A percentile compares a stretch with the other conserved stretches of the same genome.
Conservation (phyloP, 1,140 invertebrate species). For the Conopomorpha cramerella region DNA sequence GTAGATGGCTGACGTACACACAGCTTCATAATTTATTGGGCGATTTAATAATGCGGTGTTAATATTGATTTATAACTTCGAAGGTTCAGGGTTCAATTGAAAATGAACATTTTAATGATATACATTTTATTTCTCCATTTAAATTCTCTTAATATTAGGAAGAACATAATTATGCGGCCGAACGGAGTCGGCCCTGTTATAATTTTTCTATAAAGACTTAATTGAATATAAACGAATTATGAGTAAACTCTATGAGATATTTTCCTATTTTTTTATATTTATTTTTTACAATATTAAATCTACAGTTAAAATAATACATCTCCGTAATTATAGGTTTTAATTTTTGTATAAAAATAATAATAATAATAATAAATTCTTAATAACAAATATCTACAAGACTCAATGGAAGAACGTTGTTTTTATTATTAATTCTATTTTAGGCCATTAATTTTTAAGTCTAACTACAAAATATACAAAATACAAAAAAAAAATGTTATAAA, state of each 20-base stretch:
- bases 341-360: conserved; percentile 3
- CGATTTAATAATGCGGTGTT: conserved; percentile 5
- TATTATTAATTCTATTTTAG: conserved; percentile 1
- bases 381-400: conserved; percentile 11
- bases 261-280: conserved; percentile 17
- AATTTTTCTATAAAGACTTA: conserved; percentile 27
- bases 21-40: conserved; percentile 1
- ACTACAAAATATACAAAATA: conserved; percentile 41
- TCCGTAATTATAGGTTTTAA: conserved; percentile 1
- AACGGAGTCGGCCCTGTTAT: conserved; percentile 27
- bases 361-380: conserved; percentile 4
- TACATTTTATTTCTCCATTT: conserved; percentile 53
- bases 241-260: conserved; percentile 54
- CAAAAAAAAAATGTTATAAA: conserved; percentile 53
- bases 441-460: conserved; percentile 1
- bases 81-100: no score
- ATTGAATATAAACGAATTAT: conserved; percentile 22
- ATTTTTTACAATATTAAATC: conserved; percentile 51
- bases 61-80: no score
- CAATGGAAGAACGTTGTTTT: conserved; percentile 41
- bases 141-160: conserved; percentile 55
- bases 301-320: conserved; percentile 44
- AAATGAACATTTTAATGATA: conserved; percentile 25
- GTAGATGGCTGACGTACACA: conserved; percentile 2
- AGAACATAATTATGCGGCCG: conserved; percentile 46